Conservation (phyloP, 37 sponge, comb jelly and placozoan species). For the Haliclona indistincta region DNA sequence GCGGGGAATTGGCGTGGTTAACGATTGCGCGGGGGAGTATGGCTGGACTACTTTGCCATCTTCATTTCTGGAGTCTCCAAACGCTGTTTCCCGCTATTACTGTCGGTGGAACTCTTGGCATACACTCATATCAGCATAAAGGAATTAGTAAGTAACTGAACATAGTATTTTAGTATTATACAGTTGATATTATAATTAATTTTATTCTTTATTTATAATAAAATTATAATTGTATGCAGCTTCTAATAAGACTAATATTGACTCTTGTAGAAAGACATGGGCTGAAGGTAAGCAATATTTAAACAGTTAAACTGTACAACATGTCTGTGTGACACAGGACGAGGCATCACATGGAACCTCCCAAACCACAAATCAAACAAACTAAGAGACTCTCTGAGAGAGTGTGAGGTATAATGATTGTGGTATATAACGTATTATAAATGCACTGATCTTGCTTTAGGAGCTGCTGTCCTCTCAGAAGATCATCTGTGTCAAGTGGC, state of each 20-base stretch:
- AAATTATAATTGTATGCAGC: background rate
- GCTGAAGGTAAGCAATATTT: conserved; percentile 25
- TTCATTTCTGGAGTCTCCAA: conserved; percentile 70
- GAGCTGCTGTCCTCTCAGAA: conserved; percentile 38
- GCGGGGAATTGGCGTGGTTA: no score
- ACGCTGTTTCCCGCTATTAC: conserved; percentile 52
- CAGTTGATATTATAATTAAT: background rate
- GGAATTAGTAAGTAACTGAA: background rate
- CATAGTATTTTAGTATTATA: background rate
- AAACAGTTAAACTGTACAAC: background rate
- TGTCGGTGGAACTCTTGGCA: conserved; percentile 1
- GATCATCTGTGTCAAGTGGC: conserved; percentile 54
- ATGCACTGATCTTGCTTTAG: conserved; percentile 3
- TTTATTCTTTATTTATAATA: no score
- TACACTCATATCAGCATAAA: conserved; percentile 5
- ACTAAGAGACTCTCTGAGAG: conserved; percentile 57
- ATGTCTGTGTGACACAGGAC: conserved; percentile 31
- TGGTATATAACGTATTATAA: background rate
- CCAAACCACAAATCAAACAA: conserved; percentile 57
- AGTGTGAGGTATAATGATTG: conserved; percentile 49
- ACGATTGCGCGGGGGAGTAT: background rate
- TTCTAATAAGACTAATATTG: background rate
- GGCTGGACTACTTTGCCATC: conserved; percentile 44
- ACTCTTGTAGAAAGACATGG: conserved; percentile 38
- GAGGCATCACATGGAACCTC: conserved; percentile 66